phyloP scores from a whole-genome alignment of 2,888 invertebrate genomes.

The Leucophenga montana region DNA sequence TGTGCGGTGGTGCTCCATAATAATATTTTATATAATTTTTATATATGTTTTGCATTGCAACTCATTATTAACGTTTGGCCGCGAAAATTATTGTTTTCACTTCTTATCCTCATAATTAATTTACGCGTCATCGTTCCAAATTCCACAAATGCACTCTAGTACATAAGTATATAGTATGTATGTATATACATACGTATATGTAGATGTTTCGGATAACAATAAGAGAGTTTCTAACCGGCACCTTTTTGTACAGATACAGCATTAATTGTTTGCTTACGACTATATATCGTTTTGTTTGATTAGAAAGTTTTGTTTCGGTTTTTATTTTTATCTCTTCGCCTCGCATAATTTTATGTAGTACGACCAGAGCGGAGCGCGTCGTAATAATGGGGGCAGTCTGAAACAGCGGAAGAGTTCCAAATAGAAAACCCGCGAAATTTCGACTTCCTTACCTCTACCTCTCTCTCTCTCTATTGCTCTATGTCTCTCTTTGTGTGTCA shows the following conservation, averaged over 20 bases:
- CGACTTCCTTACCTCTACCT: conserved; percentile 31
- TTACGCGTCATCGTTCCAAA: conserved; percentile 60
- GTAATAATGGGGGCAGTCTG: conserved; percentile 11
- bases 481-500: conserved; percentile 31
- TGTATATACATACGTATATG: conserved; percentile 28
- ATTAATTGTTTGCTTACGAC: conserved; percentile 18
- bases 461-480: conserved; percentile 33
- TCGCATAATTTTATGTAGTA: not conserved
- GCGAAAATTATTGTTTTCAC: not conserved
- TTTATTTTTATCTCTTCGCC: not conserved
- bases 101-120: conserved; percentile 34
- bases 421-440: conserved; percentile 45
- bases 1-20: too few species aligned
- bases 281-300: conserved; percentile 51
- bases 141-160: conserved; percentile 27
- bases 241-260: conserved; percentile 28
- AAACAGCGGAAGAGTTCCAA: conserved; percentile 49
- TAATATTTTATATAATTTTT: too few species aligned
- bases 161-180: conserved; percentile 1
- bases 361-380: conserved; percentile 26
- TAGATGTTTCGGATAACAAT: conserved; percentile 47
- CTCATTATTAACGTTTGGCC: not conserved
- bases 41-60: too few species aligned
- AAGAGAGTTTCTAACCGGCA: conserved; percentile 50
- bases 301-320: conserved; percentile 51